A percentile compares a stretch with the other conserved stretches of the same genome.
Conservation (phyloP, 2,888 invertebrate genomes). For the Himalopsyche kuldschensis region DNA sequence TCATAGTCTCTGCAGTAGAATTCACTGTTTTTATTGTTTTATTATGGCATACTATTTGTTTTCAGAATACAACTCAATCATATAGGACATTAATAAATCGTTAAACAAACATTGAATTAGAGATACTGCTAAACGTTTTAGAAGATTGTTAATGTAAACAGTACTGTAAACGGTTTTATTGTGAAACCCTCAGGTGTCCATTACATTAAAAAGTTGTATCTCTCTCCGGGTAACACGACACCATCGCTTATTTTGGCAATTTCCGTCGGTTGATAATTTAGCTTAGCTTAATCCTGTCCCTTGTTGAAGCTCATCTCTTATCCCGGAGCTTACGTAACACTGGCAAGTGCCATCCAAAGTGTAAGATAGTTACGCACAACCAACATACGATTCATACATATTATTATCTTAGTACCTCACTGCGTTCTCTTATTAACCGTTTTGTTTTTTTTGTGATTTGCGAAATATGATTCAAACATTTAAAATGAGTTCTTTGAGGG, state of each 20-base stretch:
- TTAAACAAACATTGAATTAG: neutral
- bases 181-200: neutral
- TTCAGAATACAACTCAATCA: too few relatives aligned
- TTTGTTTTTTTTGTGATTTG: too few relatives aligned
- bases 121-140: neutral
- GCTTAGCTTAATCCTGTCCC: neutral
- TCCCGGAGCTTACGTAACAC: neutral
- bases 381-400: neutral
- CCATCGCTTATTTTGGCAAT: neutral
- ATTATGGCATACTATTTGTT: too few relatives aligned
- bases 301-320: neutral
- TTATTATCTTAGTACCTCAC: too few relatives aligned
- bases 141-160: neutral
- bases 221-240: neutral
- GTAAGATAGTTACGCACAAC: neutral
- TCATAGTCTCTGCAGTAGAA: too few relatives aligned
- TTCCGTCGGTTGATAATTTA: neutral
- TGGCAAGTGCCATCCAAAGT: neutral
- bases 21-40: too few relatives aligned
- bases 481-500: too few relatives aligned
- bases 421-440: too few relatives aligned
- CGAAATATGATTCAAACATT: too few relatives aligned
- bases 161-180: neutral
- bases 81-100: too few relatives aligned
- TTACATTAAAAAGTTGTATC: neutral